Evolutionary conservation across 2,888 invertebrate genomes (phyloP).

Genomic region (Phyllotreta cruciferae): DNA sequence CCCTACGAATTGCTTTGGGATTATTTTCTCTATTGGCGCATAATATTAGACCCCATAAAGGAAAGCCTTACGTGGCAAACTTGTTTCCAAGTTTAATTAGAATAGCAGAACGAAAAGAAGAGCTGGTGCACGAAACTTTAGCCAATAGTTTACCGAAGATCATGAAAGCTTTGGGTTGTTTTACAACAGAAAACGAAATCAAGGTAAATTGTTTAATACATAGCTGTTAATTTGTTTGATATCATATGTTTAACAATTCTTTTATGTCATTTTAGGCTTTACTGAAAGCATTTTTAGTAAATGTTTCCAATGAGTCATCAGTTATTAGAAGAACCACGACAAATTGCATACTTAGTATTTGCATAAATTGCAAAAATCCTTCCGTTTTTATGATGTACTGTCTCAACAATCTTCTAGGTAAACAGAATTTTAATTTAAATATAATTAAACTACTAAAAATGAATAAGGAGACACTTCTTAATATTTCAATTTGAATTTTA

Average conservation of each 20-base stretch:
- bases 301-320: slow-evolving; percentile 70
- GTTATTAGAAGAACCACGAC: slow-evolving; percentile 84
- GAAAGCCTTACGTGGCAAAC: slow-evolving; percentile 78
- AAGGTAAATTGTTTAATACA: slow-evolving; percentile 60
- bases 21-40: slow-evolving; percentile 79
- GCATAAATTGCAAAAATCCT: slow-evolving; percentile 78
- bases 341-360: slow-evolving; percentile 79
- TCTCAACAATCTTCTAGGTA: slow-evolving; percentile 69
- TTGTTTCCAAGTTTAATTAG: slow-evolving; percentile 76
- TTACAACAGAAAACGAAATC: slow-evolving; percentile 74
- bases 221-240: not conserved
- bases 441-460: not conserved
- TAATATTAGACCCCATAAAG: slow-evolving; percentile 78
- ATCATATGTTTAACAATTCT: not conserved
- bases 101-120: slow-evolving; percentile 75
- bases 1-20: slow-evolving; percentile 77
- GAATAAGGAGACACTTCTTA: too few species aligned
- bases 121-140: slow-evolving; percentile 73
- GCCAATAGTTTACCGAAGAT: slow-evolving; percentile 70
- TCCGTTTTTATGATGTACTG: slow-evolving; percentile 71
- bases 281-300: slow-evolving; percentile 71
- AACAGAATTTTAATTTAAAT: slow-evolving; percentile 30
- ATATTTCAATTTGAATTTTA: too few species aligned
- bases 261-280: slow-evolving; percentile 63
- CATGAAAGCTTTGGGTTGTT: slow-evolving; percentile 71